Evolutionary conservation across 2,113 vertebrate genomes (phyloP), one percentile per base, ranked within the genome.

Genomic region (Otis tarda): DNA sequence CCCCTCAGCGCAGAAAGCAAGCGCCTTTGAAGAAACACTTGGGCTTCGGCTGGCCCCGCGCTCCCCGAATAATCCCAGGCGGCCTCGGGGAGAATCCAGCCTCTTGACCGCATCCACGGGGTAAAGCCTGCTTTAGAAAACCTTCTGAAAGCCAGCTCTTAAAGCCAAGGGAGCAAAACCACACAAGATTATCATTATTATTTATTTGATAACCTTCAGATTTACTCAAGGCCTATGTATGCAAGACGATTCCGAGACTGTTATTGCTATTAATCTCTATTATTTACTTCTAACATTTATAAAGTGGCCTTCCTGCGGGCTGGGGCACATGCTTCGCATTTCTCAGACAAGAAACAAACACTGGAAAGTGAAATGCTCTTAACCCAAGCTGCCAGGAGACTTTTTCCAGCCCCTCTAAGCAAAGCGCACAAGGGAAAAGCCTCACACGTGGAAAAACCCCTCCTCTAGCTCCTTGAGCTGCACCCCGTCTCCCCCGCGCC

Each of bases 31-130:
- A 43, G n/a, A 27, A 47, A 75, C 57, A 87, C 95, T 97, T 96
- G 53, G 41, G 92, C 80, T 39, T 77, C 39, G 0, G 94, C 86
- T 28, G 94, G 83, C 85, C 91, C 91, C 17, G 56, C 10, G n/a
- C 82, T 89, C 53, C 96, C 95, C 88, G 97, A 63, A 81, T 83
- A 95, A 39, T 89, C 94, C 98, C 97, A 86, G 67, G 96, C 15
- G 3, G 83, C 83, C 49, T 61, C 80, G 1, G 94, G 93, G 80
- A 86, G 27, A 30, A 96, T 53, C 39, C 78, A 92, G 82, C 96
- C 96, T 65, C 94, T 87, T 8, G 96, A 94, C 49, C 37, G 93
- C 47, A 87, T 88, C 59, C 77, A 24, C 8, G 14, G 9, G 97
- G 97, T 43, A 97, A 82, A 75, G 84, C 75, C 98, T 97, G 71